Conservation (phyloP, 1,140 invertebrate genomes). For the Oryctes rhinoceros region DNA sequence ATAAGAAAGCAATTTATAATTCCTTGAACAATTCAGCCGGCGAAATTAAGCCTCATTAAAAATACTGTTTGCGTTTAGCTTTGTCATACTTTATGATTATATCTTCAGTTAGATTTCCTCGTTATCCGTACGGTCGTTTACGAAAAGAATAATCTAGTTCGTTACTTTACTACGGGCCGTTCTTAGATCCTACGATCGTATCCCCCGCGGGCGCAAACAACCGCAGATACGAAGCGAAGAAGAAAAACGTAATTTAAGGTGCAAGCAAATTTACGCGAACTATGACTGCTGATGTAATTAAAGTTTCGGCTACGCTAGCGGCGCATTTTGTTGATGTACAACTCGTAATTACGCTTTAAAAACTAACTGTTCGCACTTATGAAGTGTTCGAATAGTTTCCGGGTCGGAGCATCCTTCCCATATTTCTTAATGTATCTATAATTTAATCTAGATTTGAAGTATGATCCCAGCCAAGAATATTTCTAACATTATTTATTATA, state of each 20-base stretch:
- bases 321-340: neutral
- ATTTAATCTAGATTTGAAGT: constrained; percentile 4
- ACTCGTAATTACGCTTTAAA: neutral
- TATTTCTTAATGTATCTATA: neutral
- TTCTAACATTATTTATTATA: constrained; percentile 28
- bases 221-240: neutral
- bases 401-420: neutral
- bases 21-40: neutral
- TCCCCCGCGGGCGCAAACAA: neutral
- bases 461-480: neutral
- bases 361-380: neutral
- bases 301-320: neutral
- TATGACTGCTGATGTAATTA: constrained; percentile 3
- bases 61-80: neutral
- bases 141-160: neutral
- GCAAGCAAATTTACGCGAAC: constrained; percentile 1
- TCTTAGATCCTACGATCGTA: neutral
- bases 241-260: neutral
- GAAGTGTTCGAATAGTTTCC: neutral
- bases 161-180: neutral
- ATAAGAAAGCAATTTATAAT: neutral
- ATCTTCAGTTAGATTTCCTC: neutral
- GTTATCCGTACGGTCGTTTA: neutral
- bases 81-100: neutral
- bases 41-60: neutral